Percentiles rank a stretch among this genome's conserved stretches.
phyloP scores from a whole-genome alignment of 2,888 invertebrate genomes.

The Chaitophorus viminalis region DNA sequence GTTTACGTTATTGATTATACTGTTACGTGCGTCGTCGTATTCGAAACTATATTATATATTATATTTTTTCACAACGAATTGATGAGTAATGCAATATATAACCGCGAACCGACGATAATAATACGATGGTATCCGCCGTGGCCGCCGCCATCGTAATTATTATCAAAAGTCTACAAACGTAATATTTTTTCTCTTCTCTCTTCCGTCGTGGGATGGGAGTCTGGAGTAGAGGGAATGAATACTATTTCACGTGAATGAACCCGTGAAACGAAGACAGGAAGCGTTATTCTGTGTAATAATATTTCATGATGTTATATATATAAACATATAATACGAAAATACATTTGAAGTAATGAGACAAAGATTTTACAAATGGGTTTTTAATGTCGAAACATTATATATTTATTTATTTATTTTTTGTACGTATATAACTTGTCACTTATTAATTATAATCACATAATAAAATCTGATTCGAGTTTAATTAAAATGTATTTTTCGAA shows the following conservation, averaged over 20 bases:
- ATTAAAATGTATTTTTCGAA: slow-evolving; percentile 26
- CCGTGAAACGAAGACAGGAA: slow-evolving; percentile 40
- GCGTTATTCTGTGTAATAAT: not conserved
- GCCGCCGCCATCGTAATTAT: not conserved
- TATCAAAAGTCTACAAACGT: slow-evolving; percentile 28
- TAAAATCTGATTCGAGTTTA: not conserved
- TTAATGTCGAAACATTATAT: slow-evolving; percentile 32
- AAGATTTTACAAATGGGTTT: slow-evolving; percentile 47
- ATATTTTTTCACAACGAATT: slow-evolving; percentile 14
- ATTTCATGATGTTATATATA: not conserved
- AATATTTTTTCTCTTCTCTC: not conserved
- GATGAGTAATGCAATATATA: slow-evolving; percentile 33
- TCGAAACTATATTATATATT: not conserved
- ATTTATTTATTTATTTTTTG: not conserved
- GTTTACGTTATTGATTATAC: slow-evolving; percentile 46
- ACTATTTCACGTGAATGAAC: slow-evolving; percentile 5
- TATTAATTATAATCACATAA: slow-evolving; percentile 36
- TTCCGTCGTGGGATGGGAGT: not conserved
- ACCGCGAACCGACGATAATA: not conserved
- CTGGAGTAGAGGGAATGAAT: not conserved
- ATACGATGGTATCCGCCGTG: not conserved
- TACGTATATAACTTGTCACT: not conserved
- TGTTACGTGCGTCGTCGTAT: slow-evolving; percentile 25
- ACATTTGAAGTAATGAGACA: slow-evolving; percentile 37
- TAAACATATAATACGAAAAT: slow-evolving; percentile 12